Conservation (phyloP, 1,140 invertebrate genomes). For the Sminthurinus signatus region DNA sequence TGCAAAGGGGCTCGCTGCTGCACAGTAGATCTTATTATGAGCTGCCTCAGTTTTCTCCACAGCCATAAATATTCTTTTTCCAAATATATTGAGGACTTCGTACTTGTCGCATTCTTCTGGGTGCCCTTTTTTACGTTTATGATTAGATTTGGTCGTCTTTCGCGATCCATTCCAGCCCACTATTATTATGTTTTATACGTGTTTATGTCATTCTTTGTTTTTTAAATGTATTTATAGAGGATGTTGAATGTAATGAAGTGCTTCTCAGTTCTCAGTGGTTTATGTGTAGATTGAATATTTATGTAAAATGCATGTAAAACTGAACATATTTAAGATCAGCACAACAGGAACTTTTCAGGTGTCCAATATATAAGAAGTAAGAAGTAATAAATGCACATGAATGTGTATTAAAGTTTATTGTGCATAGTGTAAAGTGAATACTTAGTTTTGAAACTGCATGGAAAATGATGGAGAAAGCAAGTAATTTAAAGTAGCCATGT, state of each 20-base stretch:
- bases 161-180: background rate
- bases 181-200: background rate
- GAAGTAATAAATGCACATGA: too few species aligned
- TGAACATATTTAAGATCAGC: too few species aligned
- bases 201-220: background rate
- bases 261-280: too few species aligned
- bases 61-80: slow-evolving; percentile 1
- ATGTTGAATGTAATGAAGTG: background rate
- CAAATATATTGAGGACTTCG: slow-evolving; percentile 8
- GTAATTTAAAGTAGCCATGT: too few species aligned
- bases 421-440: too few species aligned
- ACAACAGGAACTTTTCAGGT: too few species aligned
- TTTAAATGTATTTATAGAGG: background rate
- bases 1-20: background rate
- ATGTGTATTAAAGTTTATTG: too few species aligned
- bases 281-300: background rate
- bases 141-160: background rate
- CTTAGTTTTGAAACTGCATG: too few species aligned
- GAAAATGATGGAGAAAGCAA: too few species aligned
- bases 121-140: background rate
- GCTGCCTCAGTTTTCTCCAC: slow-evolving; percentile 3
- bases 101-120: background rate
- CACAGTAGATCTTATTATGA: slow-evolving; percentile 8
- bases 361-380: too few species aligned
- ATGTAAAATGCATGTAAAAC: background rate